Evolutionary conservation across 1,140 invertebrate species (phyloP), one percentile per base, ranked within the genome.

Genomic region (Rhagoletis pomonella): DNA sequence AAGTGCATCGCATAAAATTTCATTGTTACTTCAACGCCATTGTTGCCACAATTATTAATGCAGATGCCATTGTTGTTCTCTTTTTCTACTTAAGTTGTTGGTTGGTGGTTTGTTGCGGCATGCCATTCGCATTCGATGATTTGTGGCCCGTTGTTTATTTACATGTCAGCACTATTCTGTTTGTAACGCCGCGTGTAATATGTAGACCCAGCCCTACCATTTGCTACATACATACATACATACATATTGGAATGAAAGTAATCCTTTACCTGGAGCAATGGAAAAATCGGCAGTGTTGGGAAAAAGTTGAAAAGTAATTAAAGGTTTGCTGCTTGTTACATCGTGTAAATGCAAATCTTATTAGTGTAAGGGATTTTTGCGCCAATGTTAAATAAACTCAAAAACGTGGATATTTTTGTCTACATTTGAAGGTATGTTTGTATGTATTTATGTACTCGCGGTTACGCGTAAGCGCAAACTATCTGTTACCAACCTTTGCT

Each of bases 341-440:
- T 58, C 73, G 55, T 81, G 73, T 81, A 81, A 81, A 81, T 81
- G 73, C 73, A 81, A 81, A 81, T 81, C 73, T 81, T 81, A 81
- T 81, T 81, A 81, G 73, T 55, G 3, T n/a, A 14, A 50, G 7
- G 73, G 50, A 50, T 55, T 81, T 81, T 81, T 81, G 47, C 73
- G 73, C 73, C 50, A 58, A 55, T 19, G 19, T 73, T 55, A 81
- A 3, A 29, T 29, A 29, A 55, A 67, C n/a, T 14, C 29, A 67
- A 4, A 29, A 29, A 67, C 1, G 4, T 19, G 6, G n/a, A 19
- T 67, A n/a, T 9, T 19, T 9, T 19, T 19, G 55, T 81, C n/a
- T 2, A 81, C 17, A 81, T 47, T 29, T 29, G 29, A 29, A 29
- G 29, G 29, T 0, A 14, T 47, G 6, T 2, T 14, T 50, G 39